These are phyloP conservation scores for Dunckerocampus dactyliophorus DNA, from an alignment of 2,113 vertebrate genomes.

Conservation along the genomic window DNA sequence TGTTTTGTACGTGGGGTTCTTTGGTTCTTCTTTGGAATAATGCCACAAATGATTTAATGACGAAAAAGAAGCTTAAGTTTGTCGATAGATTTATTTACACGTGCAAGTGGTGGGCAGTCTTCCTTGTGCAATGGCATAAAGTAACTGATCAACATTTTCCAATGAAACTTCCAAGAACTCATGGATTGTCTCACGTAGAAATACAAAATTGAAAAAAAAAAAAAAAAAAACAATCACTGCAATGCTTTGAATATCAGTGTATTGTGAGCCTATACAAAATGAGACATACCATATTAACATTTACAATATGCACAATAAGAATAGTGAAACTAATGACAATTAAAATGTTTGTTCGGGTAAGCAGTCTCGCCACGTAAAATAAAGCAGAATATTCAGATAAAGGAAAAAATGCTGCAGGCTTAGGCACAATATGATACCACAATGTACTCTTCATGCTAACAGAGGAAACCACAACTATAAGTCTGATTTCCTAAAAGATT, in stretches of 20 bases:
- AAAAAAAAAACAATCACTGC: constrained; percentile 23
- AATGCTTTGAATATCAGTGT: constrained; percentile 13
- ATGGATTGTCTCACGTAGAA: constrained; percentile 1
- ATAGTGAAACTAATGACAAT: not conserved
- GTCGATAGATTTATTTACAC: constrained; percentile 58
- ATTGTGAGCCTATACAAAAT: constrained; percentile 13
- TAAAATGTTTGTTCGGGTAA: constrained; percentile 15
- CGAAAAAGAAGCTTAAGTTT: not conserved
- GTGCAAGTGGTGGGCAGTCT: constrained; percentile 20
- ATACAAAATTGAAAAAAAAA: not conserved
- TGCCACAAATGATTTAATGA: not conserved
- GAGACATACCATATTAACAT: constrained; percentile 2
- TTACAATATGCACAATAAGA: constrained; percentile 14
- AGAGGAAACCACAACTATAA: constrained; percentile 22
- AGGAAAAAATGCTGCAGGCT: constrained; percentile 28
- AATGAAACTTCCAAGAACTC: constrained; percentile 26
- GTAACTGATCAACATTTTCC: constrained; percentile 28
- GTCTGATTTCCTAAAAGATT: constrained; percentile 12
- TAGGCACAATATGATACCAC: constrained; percentile 48
- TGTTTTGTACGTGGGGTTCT: no score
- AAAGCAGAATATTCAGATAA: constrained; percentile 8
- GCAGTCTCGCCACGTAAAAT: constrained; percentile 15
- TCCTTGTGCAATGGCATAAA: constrained; percentile 57
- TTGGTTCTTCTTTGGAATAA: no score
- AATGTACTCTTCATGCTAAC: constrained; percentile 32